Percentiles rank a stretch among this genome's conserved stretches.
phyloP scores from a whole-genome alignment of 2,888 invertebrate species.

The Eubasilissa splendida region DNA sequence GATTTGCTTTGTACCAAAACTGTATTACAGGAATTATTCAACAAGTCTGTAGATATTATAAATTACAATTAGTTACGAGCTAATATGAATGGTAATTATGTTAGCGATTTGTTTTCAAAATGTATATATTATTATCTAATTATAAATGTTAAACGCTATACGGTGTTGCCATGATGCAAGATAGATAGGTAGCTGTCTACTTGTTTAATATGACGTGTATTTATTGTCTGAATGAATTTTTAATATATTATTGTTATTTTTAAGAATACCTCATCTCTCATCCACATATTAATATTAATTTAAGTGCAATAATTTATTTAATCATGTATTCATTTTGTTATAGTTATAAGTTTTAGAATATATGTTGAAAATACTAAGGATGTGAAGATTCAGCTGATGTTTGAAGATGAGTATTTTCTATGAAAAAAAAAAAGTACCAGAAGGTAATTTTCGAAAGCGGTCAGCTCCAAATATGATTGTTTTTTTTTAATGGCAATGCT shows the following conservation, averaged over 20 bases:
- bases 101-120: neutral
- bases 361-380: neutral
- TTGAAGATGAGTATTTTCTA: neutral
- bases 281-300: neutral
- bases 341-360: neutral
- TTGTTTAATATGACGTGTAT: conserved; percentile 8
- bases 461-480: too few species aligned
- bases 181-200: neutral
- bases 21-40: too few species aligned
- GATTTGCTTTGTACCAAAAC: too few species aligned
- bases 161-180: conserved; percentile 26
- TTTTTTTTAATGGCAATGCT: too few species aligned
- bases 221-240: conserved; percentile 16
- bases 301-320: too few species aligned
- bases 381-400: neutral
- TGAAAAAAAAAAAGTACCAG: neutral
- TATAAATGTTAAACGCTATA: neutral
- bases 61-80: too few species aligned
- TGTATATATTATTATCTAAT: neutral
- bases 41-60: too few species aligned
- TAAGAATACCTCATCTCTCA: conserved; percentile 1
- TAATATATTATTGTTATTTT: neutral
- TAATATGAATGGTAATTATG: neutral
- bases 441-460: too few species aligned
- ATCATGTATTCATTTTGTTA: neutral